Evolutionary conservation across 2,797 vertebrate species (phyloP).

Genomic region (Oreortyx pictus): DNA sequence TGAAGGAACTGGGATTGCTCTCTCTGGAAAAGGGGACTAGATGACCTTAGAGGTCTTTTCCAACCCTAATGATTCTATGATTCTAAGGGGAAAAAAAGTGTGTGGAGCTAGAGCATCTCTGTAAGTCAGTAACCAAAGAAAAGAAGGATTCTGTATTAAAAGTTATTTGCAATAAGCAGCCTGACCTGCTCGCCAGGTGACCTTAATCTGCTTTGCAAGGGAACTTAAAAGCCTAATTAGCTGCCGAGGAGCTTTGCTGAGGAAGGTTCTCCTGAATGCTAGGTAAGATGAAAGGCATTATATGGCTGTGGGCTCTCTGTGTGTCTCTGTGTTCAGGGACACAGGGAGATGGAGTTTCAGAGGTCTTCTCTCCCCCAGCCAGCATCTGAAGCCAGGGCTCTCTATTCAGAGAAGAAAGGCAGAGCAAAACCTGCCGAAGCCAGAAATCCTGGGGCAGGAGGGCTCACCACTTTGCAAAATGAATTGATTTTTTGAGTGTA

Average conservation of each 20-base stretch:
- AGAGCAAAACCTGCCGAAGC: not conserved
- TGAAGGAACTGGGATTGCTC: too few species aligned
- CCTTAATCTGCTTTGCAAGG: not conserved
- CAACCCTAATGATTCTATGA: too few species aligned
- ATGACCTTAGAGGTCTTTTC: too few species aligned
- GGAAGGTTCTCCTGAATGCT: not conserved
- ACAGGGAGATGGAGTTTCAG: not conserved
- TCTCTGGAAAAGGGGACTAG: too few species aligned
- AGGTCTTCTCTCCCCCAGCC: not conserved
- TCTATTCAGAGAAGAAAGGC: not conserved
- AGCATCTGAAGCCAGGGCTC: not conserved
- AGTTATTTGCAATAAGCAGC: not conserved
- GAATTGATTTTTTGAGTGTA: not conserved
- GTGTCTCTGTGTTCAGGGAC: not conserved
- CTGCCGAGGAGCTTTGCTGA: not conserved
- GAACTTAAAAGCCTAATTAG: not conserved
- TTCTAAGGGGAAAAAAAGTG: accelerated
- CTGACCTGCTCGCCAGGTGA: not conserved
- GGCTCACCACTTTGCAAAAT: not conserved
- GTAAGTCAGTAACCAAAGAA: not conserved
- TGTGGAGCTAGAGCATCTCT: not conserved
- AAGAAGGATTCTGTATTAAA: not conserved
- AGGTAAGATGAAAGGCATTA: not conserved
- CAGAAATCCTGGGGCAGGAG: not conserved
- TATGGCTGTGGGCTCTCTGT: not conserved